phyloP scores from a whole-genome alignment of 53 echinoderm and acorn worm genomes.

The Henricia sp. region DNA sequence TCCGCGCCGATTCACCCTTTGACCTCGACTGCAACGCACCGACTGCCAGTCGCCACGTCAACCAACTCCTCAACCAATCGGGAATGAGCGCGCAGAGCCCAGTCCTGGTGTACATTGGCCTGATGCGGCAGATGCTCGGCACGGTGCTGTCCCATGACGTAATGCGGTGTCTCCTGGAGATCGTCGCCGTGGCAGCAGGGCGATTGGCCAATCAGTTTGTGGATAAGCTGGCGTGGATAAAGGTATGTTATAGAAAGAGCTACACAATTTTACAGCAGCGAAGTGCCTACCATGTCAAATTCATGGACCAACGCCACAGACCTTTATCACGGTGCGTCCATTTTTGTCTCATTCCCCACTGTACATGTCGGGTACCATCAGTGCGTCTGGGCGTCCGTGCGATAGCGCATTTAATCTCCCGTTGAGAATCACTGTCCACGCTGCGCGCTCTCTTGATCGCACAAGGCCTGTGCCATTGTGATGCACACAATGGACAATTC shows the following conservation, averaged over 20 bases:
- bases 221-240: constrained; percentile 84
- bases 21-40: constrained; percentile 70
- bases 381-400: no score
- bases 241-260: constrained; percentile 75
- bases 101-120: constrained; percentile 74
- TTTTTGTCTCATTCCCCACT: no score
- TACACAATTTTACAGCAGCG: no score
- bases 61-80: constrained; percentile 60
- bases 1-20: constrained; percentile 70
- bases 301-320: no score
- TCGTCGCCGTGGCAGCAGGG: constrained; percentile 82
- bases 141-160: constrained; percentile 66
- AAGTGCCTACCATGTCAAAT: no score
- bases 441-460: no score
- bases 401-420: no score
- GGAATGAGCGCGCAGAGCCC: constrained; percentile 46
- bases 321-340: no score
- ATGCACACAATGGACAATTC: no score
- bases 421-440: no score
- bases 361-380: no score
- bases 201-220: constrained; percentile 65
- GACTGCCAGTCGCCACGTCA: constrained; percentile 67
- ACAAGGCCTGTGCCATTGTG: no score
- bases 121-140: constrained; percentile 79
- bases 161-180: constrained; percentile 90